phyloP scores from a whole-genome alignment of 2,113 vertebrate genomes.

The Conger conger region DNA sequence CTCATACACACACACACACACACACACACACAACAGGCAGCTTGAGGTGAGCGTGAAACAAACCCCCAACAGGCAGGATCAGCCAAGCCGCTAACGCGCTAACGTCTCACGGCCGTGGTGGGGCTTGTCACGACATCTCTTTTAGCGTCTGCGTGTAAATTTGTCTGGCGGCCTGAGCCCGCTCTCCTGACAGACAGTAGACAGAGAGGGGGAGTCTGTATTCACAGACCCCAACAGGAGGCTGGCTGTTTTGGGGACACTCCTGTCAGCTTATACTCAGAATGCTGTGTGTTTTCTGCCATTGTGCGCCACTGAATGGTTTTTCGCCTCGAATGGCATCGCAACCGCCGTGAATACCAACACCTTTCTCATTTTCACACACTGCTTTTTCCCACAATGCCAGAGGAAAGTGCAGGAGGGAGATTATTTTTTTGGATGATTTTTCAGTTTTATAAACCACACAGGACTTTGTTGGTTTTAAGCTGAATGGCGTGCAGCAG shows the following conservation, averaged over 20 bases:
- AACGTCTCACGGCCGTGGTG: not conserved
- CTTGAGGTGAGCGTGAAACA: too few relatives aligned
- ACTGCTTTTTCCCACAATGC: not conserved
- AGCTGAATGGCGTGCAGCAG: not conserved
- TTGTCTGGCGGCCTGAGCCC: not conserved
- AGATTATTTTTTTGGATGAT: not conserved
- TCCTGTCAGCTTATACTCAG: not conserved
- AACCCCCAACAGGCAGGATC: not conserved
- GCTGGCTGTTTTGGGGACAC: not conserved
- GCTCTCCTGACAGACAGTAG: not conserved
- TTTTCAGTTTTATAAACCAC: not conserved
- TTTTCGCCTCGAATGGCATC: not conserved
- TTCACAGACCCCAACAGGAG: not conserved
- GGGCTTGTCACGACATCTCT: not conserved
- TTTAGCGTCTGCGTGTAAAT: not conserved
- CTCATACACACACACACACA: too few relatives aligned
- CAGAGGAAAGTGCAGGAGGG: not conserved
- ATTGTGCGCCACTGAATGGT: not conserved
- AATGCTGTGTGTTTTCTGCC: not conserved
- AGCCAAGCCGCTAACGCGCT: not conserved
- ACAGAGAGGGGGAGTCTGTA: not conserved
- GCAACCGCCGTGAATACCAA: not conserved
- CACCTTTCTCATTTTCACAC: not conserved
- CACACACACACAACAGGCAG: too few relatives aligned
- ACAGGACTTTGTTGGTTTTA: not conserved